Base-by-base conservation (phyloP, 1,140 invertebrate species). In the Ips nitidus region DNA sequence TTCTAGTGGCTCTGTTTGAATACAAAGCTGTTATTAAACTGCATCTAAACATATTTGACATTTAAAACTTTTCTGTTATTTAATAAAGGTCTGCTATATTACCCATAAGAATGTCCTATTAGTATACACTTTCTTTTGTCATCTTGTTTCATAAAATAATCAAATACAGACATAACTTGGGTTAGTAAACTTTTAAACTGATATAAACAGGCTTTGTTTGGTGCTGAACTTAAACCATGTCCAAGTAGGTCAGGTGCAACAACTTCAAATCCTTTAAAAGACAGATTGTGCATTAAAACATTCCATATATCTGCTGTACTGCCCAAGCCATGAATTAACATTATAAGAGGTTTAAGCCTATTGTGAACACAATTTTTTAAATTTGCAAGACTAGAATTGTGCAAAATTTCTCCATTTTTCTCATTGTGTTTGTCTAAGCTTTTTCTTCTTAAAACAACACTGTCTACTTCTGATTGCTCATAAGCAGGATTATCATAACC, bases 311-410 rank as follows among this genome's bases (percentile, higher is more conserved):
- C 87, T n/a, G 88, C 86, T 2, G 87, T 89, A 5, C 87, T 87
- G 4, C 89, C 90, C 69, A 91, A 89, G 4, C 90, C 90, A 78
- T 92, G 90, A 38, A 91, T 82, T 72, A 92, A 89, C 63, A 91
- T 86, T 64, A 91, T 81, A 39, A 84, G 77, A 3, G 87, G 87
- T 77, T 86, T 87, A 67, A 75, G 41, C 66, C 68, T 70, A 7
- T 67, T 70, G 60, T 74, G 72, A 63, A 69, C 47, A 71, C 72
- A 74, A 41, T 65, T 62, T 52, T 68, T 71, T 38, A 40, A 52
- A 42, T 57, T 47, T 22, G 45, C 6, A 37, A 56, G 53, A 71
- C 60, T 63, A 68, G 60, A 68, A 6, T 36, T 59, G 56, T 42
- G 37, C 4, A 42, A 40, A 41, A 56, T 55, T 63, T 67, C 66